Conservation (phyloP, 2,888 invertebrate genomes). For the Platycheirus rosarum region DNA sequence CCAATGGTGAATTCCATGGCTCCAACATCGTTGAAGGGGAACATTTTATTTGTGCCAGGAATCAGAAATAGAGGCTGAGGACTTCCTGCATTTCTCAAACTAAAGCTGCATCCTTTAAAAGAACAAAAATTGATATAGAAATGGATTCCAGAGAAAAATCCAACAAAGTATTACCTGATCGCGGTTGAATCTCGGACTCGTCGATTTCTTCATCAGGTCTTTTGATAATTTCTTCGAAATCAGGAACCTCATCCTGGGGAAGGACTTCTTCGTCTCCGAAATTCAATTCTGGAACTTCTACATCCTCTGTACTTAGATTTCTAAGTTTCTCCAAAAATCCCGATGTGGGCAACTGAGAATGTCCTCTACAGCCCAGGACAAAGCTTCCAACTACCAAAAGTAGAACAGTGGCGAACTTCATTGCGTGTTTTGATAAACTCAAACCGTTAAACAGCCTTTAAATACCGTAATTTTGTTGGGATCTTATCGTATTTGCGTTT, state of each 20-base stretch:
- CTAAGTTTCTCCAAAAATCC: background rate
- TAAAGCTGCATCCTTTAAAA: constrained; percentile 45
- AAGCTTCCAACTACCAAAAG: constrained; percentile 53
- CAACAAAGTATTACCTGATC: constrained; percentile 8
- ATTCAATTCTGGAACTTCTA: background rate
- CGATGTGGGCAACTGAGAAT: background rate
- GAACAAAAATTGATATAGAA: background rate
- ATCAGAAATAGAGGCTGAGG: constrained; percentile 85
- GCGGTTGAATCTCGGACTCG: background rate
- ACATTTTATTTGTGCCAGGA: constrained; percentile 78
- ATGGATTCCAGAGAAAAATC: background rate
- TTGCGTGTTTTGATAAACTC: constrained; percentile 11
- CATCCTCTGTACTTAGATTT: background rate
- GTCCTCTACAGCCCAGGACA: constrained; percentile 36
- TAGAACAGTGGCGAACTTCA: constrained; percentile 43
- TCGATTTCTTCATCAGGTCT: constrained; percentile 18
- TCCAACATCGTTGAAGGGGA: constrained; percentile 78
- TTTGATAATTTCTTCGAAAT: constrained; percentile 24
- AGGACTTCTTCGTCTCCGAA: background rate
- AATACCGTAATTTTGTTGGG: constrained; percentile 10
- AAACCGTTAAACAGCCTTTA: background rate
- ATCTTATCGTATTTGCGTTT: background rate
- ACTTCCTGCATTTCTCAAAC: constrained; percentile 78
- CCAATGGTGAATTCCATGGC: constrained; percentile 77
- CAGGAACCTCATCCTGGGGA: background rate